phyloP scores from a whole-genome alignment of 2,113 vertebrate species.

The Vulpes lagopus region DNA sequence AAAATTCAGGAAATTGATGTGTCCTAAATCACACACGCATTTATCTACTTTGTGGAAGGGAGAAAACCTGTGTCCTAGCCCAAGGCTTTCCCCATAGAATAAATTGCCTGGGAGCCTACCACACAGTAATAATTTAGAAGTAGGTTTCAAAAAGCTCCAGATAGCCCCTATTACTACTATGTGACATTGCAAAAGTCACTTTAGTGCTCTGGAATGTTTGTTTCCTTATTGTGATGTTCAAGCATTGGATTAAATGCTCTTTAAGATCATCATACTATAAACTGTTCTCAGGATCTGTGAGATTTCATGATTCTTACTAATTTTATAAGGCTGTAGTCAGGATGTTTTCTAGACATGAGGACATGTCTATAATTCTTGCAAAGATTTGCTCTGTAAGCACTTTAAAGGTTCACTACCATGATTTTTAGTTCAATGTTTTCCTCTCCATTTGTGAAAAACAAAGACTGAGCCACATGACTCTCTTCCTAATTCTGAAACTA shows the following conservation, averaged over 20 bases:
- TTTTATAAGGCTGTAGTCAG: background rate
- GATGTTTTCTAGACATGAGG: background rate
- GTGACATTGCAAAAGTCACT: background rate
- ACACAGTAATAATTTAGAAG: background rate
- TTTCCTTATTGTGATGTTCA: background rate
- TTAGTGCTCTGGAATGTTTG: background rate
- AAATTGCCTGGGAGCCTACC: background rate
- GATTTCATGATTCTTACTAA: background rate
- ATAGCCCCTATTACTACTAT: background rate
- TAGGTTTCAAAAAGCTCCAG: background rate
- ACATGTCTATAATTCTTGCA: background rate
- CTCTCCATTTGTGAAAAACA: background rate
- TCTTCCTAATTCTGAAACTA: background rate
- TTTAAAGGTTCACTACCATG: background rate
- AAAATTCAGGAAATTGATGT: constrained; percentile 11
- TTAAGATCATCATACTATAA: background rate
- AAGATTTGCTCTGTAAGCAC: background rate
- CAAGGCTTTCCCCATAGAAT: background rate
- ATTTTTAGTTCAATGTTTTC: background rate
- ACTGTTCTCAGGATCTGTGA: background rate
- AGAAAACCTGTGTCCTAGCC: background rate
- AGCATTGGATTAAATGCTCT: background rate
- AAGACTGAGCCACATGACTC: background rate
- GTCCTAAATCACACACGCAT: background rate
- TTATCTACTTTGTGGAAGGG: background rate